These are phyloP conservation scores for Luperina nickerlii DNA, from an alignment of 2,888 invertebrate genomes.

Conservation along the genomic window DNA sequence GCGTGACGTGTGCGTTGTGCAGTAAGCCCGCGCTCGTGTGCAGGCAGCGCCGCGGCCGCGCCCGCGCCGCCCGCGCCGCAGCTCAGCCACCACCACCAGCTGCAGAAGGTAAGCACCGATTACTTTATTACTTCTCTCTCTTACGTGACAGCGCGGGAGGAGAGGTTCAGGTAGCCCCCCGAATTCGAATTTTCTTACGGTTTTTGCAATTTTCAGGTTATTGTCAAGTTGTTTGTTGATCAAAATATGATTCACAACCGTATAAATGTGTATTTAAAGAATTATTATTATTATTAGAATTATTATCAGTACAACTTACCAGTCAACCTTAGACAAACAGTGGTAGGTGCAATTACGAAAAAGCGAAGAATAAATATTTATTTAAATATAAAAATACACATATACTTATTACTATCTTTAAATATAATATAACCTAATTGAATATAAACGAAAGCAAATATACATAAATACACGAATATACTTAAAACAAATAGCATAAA, in stretches of 20 bases:
- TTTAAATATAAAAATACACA: too few species aligned
- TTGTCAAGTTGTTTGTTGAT: neutral
- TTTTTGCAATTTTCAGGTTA: neutral
- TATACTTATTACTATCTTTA: too few species aligned
- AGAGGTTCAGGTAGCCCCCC: neutral
- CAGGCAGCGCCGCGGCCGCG: slow-evolving; percentile 75
- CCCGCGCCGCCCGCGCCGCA: slow-evolving; percentile 62
- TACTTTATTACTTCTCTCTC: neutral
- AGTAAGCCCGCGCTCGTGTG: slow-evolving; percentile 58
- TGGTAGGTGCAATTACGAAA: neutral
- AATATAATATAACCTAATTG: too few species aligned
- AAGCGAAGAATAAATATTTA: too few species aligned
- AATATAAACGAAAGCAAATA: too few species aligned
- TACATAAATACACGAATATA: too few species aligned
- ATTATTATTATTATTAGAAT: neutral
- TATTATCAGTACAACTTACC: neutral
- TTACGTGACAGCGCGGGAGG: too few species aligned
- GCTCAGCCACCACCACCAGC: slow-evolving; percentile 76
- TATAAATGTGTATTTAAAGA: neutral
- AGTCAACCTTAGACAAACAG: neutral
- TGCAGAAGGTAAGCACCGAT: slow-evolving; percentile 78
- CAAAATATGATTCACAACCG: neutral
- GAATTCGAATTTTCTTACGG: neutral
- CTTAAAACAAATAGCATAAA: too few species aligned
- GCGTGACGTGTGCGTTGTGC: slow-evolving; percentile 44